These are phyloP conservation scores for Iphiclides podalirius DNA, from an alignment of 2,888 invertebrate genomes.

Conservation along the genomic window DNA sequence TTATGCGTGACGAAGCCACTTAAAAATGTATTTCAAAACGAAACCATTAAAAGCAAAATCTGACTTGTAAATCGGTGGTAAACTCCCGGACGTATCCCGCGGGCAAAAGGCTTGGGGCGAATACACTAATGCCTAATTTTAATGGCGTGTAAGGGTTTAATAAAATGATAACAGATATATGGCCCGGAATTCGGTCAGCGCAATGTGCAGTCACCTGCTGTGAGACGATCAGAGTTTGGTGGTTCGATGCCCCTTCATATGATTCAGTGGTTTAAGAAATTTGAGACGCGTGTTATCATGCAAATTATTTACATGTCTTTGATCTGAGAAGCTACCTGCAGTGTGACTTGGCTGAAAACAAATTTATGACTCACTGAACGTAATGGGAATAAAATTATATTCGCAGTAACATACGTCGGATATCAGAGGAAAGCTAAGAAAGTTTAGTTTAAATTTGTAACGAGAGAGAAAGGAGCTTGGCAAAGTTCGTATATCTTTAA, in stretches of 20 bases:
- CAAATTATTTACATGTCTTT: constrained; percentile 5
- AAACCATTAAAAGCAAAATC: no score
- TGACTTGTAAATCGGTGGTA: no score
- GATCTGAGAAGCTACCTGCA: constrained; percentile 3
- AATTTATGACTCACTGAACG: constrained; percentile 6
- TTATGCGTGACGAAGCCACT: not conserved
- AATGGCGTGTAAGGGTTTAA: constrained; percentile 9
- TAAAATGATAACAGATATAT: not conserved
- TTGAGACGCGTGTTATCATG: not conserved
- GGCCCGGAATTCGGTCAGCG: not conserved
- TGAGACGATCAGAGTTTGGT: not conserved
- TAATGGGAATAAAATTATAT: not conserved
- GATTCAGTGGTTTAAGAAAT: not conserved
- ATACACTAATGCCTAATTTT: no score
- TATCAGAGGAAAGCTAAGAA: no score
- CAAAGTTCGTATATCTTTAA: no score
- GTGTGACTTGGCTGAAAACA: constrained; percentile 6
- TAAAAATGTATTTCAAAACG: not conserved
- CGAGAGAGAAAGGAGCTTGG: no score
- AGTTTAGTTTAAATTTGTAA: no score
- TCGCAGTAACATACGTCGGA: no score
- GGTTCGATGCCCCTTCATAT: constrained; percentile 9
- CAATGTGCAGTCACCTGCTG: constrained; percentile 10
- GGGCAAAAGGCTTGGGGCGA: no score
- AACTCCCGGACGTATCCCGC: no score